These are phyloP conservation scores for Dromococcyx pavoninus DNA, from an alignment of 2,797 vertebrate species.

Conservation along the genomic window DNA sequence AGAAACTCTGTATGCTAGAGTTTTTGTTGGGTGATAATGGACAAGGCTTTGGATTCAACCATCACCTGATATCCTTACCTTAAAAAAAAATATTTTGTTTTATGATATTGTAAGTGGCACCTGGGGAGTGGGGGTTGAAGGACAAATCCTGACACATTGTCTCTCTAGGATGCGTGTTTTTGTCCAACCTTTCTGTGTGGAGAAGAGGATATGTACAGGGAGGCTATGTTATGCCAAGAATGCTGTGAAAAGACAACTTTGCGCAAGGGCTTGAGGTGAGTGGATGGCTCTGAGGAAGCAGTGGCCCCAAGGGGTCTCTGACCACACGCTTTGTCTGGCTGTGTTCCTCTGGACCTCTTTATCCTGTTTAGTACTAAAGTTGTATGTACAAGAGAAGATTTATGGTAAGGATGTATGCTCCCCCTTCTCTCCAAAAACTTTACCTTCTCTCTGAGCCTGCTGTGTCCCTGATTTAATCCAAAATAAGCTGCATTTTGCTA, in stretches of 20 bases:
- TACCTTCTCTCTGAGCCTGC: not conserved
- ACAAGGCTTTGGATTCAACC: slow-evolving; percentile 56
- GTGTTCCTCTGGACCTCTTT: not conserved
- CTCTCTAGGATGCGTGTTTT: not conserved
- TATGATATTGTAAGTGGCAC: not conserved
- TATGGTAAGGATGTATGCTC: not conserved
- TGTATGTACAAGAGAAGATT: not conserved
- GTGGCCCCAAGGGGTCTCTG: fast-evolving
- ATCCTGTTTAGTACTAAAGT: not conserved
- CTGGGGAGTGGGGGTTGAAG: not conserved
- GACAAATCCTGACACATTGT: not conserved
- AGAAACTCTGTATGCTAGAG: slow-evolving; percentile 18
- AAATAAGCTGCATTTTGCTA: not conserved
- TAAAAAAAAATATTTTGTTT: not conserved
- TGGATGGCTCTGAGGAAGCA: not conserved
- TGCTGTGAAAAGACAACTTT: not conserved
- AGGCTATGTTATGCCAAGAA: not conserved
- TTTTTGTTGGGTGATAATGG: slow-evolving; percentile 49
- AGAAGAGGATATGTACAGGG: not conserved
- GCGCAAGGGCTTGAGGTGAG: not conserved
- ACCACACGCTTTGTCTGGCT: fast-evolving
- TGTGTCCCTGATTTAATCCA: not conserved
- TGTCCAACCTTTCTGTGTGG: not conserved
- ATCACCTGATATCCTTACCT: not conserved
- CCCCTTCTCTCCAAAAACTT: not conserved